phyloP scores from a whole-genome alignment of 2,113 vertebrate genomes.

The Dromiciops gliroides region DNA sequence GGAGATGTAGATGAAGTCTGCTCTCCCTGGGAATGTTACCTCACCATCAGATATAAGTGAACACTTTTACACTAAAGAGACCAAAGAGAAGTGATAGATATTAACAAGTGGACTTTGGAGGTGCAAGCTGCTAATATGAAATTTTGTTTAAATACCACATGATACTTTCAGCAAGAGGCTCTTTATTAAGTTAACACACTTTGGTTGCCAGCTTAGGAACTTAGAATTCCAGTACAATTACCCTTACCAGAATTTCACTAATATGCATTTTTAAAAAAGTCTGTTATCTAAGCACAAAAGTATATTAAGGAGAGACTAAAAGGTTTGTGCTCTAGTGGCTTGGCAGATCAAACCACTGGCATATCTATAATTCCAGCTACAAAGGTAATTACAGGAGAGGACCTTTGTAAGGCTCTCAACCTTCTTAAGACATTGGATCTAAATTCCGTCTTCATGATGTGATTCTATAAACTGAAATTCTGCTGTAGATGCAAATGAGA shows the following conservation, averaged over 20 bases:
- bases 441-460: not conserved
- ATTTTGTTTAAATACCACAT: too few relatives aligned
- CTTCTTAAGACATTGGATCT: not conserved
- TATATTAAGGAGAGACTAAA: not conserved
- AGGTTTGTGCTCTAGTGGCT: fast-evolving
- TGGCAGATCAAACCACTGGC: not conserved
- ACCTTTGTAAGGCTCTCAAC: not conserved
- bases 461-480: not conserved
- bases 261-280: not conserved
- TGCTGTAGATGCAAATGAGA: not conserved
- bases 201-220: not conserved
- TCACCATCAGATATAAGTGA: not conserved
- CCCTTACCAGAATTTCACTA: not conserved
- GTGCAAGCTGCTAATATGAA: not conserved
- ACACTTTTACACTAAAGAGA: not conserved
- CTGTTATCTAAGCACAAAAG: not conserved
- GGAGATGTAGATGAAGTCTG: not conserved
- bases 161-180: not conserved
- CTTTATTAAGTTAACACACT: not conserved
- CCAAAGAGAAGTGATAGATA: not conserved
- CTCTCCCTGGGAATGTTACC: not conserved
- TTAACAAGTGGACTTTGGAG: not conserved
- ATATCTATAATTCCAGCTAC: not conserved
- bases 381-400: not conserved
- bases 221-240: not conserved